Evolutionary conservation across 2,888 invertebrate species (phyloP), one percentile per base, ranked within the genome.

Genomic region (Catocala nupta): DNA sequence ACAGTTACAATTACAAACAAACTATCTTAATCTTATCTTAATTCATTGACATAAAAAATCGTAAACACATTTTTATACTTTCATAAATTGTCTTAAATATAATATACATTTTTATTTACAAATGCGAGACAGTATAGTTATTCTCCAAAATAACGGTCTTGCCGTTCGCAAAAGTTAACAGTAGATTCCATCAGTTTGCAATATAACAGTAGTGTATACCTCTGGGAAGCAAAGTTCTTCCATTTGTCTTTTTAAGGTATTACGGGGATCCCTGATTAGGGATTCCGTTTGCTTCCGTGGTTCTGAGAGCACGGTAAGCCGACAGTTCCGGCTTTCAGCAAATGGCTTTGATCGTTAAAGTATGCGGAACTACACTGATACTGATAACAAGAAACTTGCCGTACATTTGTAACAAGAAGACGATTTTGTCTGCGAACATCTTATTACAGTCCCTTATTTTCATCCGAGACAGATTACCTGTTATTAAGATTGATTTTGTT

Each of bases 301-400:
- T 49, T 25, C 57, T 60, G 3, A 53, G 16, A 55, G 58, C 54
- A 61, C 53, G 60, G 54, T 60, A 63, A 76, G 55, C 59, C 55
- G 12, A 43, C 39, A 51, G 33, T 76, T 70, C 68, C 73, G 68
- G 54, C 39, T 57, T 47, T 57, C 66, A 50, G 56, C 44, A 33
- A 57, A 61, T 50, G 42, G 49, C 68, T 75, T 68, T 69, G 55
- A 65, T 67, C 57, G 8, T 63, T 57, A 44, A 11, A 54, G 47
- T 56, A 54, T 12, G 45, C 47, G 36, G 16, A 42, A 12, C 51
- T 52, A 45, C 52, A 57, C 43, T 52, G 61, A 64, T 60, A 57
- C 43, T 52, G 63, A 63, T 59, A 55, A 55, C 47, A 12, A 13
- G 25, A 48, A 55, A 59, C 9, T 3, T 39, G n/a, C 33, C 13